Conservation (phyloP, 2,888 invertebrate species). For the Iphiclides podalirius region DNA sequence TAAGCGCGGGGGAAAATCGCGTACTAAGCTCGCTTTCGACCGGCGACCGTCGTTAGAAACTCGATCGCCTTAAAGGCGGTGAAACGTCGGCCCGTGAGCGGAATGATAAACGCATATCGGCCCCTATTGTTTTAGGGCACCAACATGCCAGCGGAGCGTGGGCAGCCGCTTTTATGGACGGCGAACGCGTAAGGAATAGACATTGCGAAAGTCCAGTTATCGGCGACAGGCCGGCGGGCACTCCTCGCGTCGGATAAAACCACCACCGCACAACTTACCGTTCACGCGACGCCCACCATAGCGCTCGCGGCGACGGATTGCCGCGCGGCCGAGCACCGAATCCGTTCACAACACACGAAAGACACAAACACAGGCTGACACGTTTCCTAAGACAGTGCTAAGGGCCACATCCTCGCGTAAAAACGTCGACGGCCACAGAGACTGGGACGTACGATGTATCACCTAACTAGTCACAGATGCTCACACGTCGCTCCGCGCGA, state of each 20-base stretch:
- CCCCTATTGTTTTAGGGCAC: conserved; percentile 35
- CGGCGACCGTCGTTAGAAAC: conserved; percentile 51
- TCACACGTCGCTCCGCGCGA: conserved; percentile 24
- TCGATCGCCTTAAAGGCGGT: conserved; percentile 54
- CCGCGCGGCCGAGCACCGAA: conserved; percentile 36
- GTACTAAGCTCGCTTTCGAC: conserved; percentile 44
- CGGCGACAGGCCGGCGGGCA: conserved; percentile 42
- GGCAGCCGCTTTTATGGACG: conserved; percentile 63
- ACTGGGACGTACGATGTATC: too few species aligned
- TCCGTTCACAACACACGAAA: conserved; percentile 56
- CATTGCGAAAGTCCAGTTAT: conserved; percentile 78
- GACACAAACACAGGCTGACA: conserved; percentile 58
- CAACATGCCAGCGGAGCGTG: conserved; percentile 47
- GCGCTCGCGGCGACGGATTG: too few species aligned
- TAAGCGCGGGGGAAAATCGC: conserved; percentile 4
- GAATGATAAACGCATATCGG: conserved; percentile 54
- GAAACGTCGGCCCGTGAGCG: conserved; percentile 56
- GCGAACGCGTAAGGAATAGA: conserved; percentile 68
- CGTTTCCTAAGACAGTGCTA: conserved; percentile 47
- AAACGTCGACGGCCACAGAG: too few species aligned
- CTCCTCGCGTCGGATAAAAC: conserved; percentile 26
- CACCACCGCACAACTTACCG: conserved; percentile 31
- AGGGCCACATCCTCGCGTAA: too few species aligned
- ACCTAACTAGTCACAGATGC: conserved; percentile 24
- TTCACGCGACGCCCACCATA: conserved; percentile 57